Conservation (phyloP, 2,888 invertebrate genomes). For the Choreutis nemorana region DNA sequence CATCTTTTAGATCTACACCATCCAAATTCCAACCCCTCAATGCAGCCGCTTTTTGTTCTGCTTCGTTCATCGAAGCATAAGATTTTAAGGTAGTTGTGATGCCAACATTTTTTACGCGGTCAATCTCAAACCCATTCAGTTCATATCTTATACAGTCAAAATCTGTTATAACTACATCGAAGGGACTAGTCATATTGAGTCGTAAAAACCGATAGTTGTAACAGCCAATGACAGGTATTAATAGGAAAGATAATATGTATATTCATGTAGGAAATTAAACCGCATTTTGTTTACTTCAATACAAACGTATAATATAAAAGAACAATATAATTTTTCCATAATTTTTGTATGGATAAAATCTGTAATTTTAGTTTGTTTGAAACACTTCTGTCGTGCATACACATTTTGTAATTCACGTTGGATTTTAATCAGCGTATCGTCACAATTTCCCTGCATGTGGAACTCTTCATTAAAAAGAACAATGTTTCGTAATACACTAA, state of each 20-base stretch:
- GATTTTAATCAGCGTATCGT: conserved; percentile 6
- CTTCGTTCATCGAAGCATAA: conserved; percentile 19
- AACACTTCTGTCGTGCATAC: conserved; percentile 5
- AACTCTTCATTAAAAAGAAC: conserved; percentile 10
- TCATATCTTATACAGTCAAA: no score
- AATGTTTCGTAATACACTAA: conserved; percentile 13
- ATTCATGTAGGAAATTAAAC: conserved; percentile 4
- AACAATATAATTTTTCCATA: conserved; percentile 4
- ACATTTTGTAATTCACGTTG: conserved; percentile 9
- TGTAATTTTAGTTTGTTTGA: conserved; percentile 7
- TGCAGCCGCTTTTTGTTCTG: conserved; percentile 14
- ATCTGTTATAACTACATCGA: no score
- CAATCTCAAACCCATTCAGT: no score
- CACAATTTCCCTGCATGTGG: conserved; percentile 7
- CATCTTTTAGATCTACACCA: no score
- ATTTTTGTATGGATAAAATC: conserved; percentile 2
- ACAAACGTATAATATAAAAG: conserved; percentile 3
- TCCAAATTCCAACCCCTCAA: conserved; percentile 21
- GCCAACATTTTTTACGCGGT: conserved; percentile 17
- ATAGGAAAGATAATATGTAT: neutral
- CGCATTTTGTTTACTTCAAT: conserved; percentile 3
- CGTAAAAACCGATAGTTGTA: no score
- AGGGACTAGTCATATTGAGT: no score
- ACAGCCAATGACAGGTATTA: neutral
- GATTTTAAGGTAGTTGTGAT: conserved; percentile 24